Percentiles rank a stretch among this genome's conserved stretches.
These are phyloP conservation scores for Amphiduros pacificus DNA, from an alignment of 2,888 invertebrate genomes.

Conservation along the genomic window DNA sequence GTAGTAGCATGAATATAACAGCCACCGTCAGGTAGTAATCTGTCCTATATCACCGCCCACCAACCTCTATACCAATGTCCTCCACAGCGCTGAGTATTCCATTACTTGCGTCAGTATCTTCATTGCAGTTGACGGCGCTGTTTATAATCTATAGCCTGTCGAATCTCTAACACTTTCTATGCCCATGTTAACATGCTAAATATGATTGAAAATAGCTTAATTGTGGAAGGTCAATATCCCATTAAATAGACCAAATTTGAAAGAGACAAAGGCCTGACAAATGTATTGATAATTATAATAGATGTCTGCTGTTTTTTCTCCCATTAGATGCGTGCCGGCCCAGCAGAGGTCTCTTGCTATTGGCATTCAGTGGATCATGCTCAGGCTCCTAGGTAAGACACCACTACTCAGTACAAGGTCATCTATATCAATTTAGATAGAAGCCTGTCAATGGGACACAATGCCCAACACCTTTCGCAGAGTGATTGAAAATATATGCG, in stretches of 20 bases:
- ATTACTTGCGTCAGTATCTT: background rate
- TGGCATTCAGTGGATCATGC: constrained; percentile 9
- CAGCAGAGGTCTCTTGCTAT: constrained; percentile 10
- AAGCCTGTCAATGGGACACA: too few relatives aligned
- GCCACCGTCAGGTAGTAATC: constrained; percentile 15
- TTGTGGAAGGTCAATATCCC: too few relatives aligned
- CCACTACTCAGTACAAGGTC: background rate
- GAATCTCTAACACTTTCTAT: background rate
- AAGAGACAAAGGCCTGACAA: background rate
- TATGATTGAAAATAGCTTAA: background rate
- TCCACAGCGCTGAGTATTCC: too few relatives aligned
- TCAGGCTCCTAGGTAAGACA: constrained; percentile 11
- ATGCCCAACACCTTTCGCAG: too few relatives aligned
- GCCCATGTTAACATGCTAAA: background rate
- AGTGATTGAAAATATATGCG: too few relatives aligned
- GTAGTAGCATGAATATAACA: constrained; percentile 17
- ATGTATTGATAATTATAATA: background rate
- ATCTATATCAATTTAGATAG: background rate
- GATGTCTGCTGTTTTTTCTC: background rate
- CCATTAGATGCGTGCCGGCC: constrained; percentile 4
- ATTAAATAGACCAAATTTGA: background rate
- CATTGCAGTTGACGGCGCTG: background rate
- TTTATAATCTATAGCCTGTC: too few relatives aligned
- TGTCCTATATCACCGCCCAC: too few relatives aligned
- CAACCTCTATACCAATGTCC: too few relatives aligned